phyloP scores from a whole-genome alignment of 2,888 invertebrate species.

The Labia minor region DNA sequence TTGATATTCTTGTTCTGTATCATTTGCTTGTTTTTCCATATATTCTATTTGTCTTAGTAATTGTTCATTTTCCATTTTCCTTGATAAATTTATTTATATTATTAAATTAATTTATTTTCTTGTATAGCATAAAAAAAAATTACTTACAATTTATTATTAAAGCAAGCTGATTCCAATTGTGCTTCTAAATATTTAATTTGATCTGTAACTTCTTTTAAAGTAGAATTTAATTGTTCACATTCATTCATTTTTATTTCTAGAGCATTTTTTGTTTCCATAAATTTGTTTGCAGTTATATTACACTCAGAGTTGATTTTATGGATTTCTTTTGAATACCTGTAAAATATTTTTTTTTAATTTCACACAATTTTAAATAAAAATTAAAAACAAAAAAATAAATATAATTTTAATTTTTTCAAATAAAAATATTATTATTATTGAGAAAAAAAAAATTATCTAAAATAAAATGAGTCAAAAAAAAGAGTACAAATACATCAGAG shows the following conservation, averaged over 20 bases:
- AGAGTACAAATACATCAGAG: too few species aligned
- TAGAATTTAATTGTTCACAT: background rate
- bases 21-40: background rate
- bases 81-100: background rate
- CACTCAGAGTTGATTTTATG: background rate
- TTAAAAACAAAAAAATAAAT: too few species aligned
- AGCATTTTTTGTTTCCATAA: background rate
- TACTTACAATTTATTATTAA: constrained; percentile 1
- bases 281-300: background rate
- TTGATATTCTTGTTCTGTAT: background rate
- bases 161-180: background rate
- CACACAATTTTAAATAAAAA: too few species aligned
- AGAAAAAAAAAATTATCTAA: background rate
- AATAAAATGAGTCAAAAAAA: too few species aligned
- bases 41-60: background rate
- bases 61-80: background rate
- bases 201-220: constrained; percentile 5
- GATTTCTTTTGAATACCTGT: background rate
- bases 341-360: too few species aligned
- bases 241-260: constrained; percentile 14
- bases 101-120: background rate
- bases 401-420: background rate
- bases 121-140: background rate
- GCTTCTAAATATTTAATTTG: constrained; percentile 5
- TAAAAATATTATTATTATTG: background rate